Evolutionary conservation across 2,888 invertebrate genomes (phyloP).

Genomic region (Megastigmus dorsalis): DNA sequence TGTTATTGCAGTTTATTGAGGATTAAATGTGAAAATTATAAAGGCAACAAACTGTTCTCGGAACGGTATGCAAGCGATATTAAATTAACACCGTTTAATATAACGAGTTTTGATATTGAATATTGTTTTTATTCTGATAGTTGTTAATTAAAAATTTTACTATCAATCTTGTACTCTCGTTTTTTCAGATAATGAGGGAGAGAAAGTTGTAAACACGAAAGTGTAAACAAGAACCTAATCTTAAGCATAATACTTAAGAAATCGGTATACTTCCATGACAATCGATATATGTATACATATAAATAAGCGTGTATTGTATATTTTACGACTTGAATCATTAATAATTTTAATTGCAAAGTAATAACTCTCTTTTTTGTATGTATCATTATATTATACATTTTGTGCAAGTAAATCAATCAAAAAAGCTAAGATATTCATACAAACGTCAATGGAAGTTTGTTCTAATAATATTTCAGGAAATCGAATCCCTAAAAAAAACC

Average conservation of each 20-base stretch:
- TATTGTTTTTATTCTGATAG: conserved; percentile 1
- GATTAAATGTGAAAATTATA: background rate
- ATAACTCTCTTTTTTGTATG: background rate
- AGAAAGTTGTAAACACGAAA: background rate
- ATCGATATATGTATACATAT: no score
- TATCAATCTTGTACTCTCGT: no score
- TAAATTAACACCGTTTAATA: background rate
- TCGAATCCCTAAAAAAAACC: no score
- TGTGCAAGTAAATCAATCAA: no score
- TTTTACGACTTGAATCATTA: no score
- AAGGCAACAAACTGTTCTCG: background rate
- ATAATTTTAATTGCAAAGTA: background rate
- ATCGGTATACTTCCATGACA: background rate
- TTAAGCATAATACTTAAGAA: background rate
- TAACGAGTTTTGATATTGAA: background rate
- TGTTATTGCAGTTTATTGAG: conserved; percentile 3
- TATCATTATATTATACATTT: background rate
- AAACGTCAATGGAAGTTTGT: no score
- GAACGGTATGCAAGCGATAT: background rate
- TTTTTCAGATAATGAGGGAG: background rate
- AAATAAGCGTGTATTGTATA: no score
- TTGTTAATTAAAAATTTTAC: background rate
- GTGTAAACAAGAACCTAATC: no score
- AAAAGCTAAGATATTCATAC: no score
- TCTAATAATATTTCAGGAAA: no score